Base-by-base conservation (phyloP, 1,140 invertebrate genomes). In the Brachystomella parvula region DNA sequence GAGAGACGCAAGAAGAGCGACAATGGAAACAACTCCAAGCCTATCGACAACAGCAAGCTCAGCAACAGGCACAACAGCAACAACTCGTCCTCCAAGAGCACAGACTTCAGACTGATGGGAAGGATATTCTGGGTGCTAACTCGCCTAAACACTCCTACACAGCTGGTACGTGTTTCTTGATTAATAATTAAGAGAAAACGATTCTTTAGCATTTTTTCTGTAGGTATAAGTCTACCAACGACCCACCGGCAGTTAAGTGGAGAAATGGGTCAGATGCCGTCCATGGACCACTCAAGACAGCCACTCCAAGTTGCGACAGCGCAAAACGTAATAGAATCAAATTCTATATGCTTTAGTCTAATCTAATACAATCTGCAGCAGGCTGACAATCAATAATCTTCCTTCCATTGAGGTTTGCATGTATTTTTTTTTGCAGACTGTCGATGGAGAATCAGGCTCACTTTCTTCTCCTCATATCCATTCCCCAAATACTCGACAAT, bases 1-100 rank as follows among this genome's bases (percentile, higher is more conserved):
- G 86, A 87, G 44, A 90, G 92, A 78, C 69, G 24, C 61, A 64
- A 3, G 87, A 91, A 74, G 89, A 91, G 78, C 80, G 87, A 19
- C 85, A 89, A 71, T 93, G 90, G 90, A 93, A 93, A 77, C 87
- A 90, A 70, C 77, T 91, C 68, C 89, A 92, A 78, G 87, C 88
- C 28, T 76, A 86, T 65, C 81, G 89, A 26, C 88, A 90, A 75
- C 86, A 89, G 72, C 87, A 89, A 75, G 83, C 85, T 21, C 89
- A 91, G 76, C 84, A 90, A 68, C 87, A 89, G 75, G 83, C 85
- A 21, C 89, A 91, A 76, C 84, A 90, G 69, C 89, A 90, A 66
- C 88, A 90, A 75, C 85, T 87, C 78, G 84, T 86, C 70, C 84
- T 89, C 73, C 87, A 88, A 65, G 87, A 89, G 73, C 87, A 89